These are phyloP conservation scores for Setophaga petechia DNA, from an alignment of 2,113 vertebrate genomes.

Conservation along the genomic window DNA sequence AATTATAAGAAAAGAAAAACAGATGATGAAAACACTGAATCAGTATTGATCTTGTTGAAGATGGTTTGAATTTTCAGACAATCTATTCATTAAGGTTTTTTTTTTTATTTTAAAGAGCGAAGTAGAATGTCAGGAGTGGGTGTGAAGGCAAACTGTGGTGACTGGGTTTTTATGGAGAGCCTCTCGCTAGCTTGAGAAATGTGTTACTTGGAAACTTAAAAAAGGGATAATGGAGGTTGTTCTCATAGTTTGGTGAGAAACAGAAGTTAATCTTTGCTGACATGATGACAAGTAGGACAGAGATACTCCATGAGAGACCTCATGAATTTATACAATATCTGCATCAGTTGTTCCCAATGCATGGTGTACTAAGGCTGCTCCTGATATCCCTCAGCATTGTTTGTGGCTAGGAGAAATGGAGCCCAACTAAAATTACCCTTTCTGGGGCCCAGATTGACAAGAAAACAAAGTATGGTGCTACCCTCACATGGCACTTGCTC, in stretches of 20 bases:
- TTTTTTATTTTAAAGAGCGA: not conserved
- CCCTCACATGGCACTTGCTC: not conserved
- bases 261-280: slow-evolving; percentile 6
- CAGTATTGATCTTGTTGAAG: not conserved
- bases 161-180: slow-evolving; percentile 31
- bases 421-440: not conserved
- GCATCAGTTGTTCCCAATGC: not conserved
- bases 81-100: not conserved
- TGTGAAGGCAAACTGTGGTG: slow-evolving; percentile 42
- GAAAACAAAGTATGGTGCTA: not conserved
- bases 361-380: not conserved
- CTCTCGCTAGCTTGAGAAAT: slow-evolving; percentile 12
- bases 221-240: slow-evolving; percentile 21
- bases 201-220: slow-evolving; percentile 37
- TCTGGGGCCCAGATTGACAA: not conserved
- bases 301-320: not conserved
- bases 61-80: not conserved
- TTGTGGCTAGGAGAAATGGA: not conserved
- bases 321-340: not conserved
- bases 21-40: not conserved
- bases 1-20: not conserved
- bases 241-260: slow-evolving; percentile 22
- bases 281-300: not conserved
- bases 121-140: slow-evolving; percentile 21
- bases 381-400: not conserved